These are phyloP conservation scores for Drosophila nigricruria DNA, from an alignment of 2,888 invertebrate species.

Conservation along the genomic window DNA sequence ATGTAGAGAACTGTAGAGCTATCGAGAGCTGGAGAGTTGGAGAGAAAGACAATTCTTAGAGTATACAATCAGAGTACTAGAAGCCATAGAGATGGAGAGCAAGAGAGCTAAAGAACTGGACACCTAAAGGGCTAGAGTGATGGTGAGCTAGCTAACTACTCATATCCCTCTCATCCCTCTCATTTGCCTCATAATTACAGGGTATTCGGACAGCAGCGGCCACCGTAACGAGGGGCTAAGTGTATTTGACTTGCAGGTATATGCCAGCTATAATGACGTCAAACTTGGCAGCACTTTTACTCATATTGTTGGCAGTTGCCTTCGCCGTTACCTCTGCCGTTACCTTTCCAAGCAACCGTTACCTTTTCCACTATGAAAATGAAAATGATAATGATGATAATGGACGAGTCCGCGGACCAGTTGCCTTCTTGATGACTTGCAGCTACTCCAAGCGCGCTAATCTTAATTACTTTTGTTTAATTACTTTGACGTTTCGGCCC, in stretches of 20 bases:
- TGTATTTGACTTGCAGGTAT: slow-evolving; percentile 48
- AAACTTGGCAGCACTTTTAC: slow-evolving; percentile 70
- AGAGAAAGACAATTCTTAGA: no score
- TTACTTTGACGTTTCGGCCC: slow-evolving; percentile 83
- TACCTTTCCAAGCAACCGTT: slow-evolving; percentile 28
- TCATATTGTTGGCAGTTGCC: slow-evolving; percentile 73
- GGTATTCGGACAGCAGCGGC: slow-evolving; percentile 25
- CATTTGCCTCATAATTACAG: neutral
- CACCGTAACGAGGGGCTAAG: slow-evolving; percentile 54
- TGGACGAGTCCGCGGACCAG: slow-evolving; percentile 40
- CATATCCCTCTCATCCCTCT: no score
- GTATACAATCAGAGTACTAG: no score
- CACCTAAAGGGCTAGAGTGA: no score
- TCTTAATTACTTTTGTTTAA: slow-evolving; percentile 86
- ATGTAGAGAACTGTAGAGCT: no score
- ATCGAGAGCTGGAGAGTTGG: no score
- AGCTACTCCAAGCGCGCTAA: slow-evolving; percentile 81
- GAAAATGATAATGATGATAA: slow-evolving; percentile 75
- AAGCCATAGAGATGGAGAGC: no score
- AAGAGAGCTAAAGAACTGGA: no score
- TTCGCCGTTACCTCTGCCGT: slow-evolving; percentile 5
- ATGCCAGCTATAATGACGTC: slow-evolving; percentile 75
- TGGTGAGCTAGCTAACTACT: no score
- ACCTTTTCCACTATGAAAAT: slow-evolving; percentile 42
- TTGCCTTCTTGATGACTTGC: slow-evolving; percentile 68